A percentile compares a stretch with the other conserved stretches of the same genome.
phyloP scores from a whole-genome alignment of 2,113 vertebrate species.

The Mastomys natalensis region DNA sequence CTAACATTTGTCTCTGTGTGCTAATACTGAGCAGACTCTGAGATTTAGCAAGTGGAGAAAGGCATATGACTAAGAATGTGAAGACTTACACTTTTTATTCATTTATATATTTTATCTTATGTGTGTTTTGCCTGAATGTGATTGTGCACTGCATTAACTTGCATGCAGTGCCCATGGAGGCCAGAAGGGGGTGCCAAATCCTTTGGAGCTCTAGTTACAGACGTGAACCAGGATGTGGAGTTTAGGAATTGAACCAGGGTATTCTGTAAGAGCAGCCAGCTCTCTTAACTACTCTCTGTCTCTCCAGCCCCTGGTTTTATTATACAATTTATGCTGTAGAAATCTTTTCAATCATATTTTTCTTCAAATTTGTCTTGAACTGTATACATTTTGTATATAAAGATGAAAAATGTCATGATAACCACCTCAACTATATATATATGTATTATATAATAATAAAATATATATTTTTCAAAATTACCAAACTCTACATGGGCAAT shows the following conservation, averaged over 20 bases:
- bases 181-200: neutral
- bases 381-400: neutral
- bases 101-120: neutral
- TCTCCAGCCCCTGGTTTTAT: neutral
- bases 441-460: neutral
- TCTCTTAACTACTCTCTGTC: neutral
- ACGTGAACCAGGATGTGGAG: neutral
- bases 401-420: neutral
- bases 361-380: constrained; percentile 34
- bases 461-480: neutral
- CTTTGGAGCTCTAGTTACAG: neutral
- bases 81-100: neutral
- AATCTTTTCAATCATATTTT: neutral
- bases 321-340: neutral
- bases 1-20: neutral
- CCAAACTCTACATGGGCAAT: neutral
- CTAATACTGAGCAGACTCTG: neutral
- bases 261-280: neutral
- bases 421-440: neutral
- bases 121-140: neutral
- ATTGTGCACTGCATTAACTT: neutral
- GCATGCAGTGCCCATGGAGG: neutral
- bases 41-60: neutral
- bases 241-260: neutral
- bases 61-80: neutral